Conservation (phyloP, 2,113 vertebrate genomes). For the Prunella himalayana region DNA sequence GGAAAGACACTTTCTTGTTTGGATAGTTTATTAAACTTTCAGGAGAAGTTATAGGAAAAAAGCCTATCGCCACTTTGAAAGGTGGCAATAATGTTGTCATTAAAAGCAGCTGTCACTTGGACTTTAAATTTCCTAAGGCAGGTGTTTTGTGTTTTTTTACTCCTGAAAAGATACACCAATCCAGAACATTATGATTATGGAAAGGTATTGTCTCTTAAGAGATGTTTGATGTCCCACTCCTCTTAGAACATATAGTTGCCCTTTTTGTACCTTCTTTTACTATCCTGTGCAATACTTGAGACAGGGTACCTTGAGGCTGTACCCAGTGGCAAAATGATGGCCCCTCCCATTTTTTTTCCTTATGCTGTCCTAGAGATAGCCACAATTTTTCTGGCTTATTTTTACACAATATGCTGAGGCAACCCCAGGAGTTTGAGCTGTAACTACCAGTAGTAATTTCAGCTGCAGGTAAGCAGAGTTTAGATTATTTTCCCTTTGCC, state of each 20-base stretch:
- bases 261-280: not conserved
- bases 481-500: not conserved
- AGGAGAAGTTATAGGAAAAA: not conserved
- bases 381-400: not conserved
- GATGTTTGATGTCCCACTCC: not conserved
- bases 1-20: not conserved
- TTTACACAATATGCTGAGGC: not conserved
- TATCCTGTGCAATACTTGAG: fast-evolving
- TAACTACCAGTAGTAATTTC: not conserved
- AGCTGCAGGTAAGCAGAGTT: not conserved
- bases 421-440: not conserved
- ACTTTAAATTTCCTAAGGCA: not conserved
- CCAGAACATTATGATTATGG: not conserved
- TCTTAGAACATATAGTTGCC: not conserved
- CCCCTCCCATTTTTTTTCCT: not conserved
- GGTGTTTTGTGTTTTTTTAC: not conserved
- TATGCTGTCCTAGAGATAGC: not conserved
- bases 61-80: fast-evolving
- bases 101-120: not conserved
- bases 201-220: not conserved
- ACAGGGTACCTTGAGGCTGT: not conserved
- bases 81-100: not conserved
- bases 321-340: not conserved
- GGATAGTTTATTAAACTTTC: not conserved
- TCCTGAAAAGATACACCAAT: not conserved